These are phyloP conservation scores for Ameiurus melas DNA, from an alignment of 2,113 vertebrate genomes.

Conservation along the genomic window DNA sequence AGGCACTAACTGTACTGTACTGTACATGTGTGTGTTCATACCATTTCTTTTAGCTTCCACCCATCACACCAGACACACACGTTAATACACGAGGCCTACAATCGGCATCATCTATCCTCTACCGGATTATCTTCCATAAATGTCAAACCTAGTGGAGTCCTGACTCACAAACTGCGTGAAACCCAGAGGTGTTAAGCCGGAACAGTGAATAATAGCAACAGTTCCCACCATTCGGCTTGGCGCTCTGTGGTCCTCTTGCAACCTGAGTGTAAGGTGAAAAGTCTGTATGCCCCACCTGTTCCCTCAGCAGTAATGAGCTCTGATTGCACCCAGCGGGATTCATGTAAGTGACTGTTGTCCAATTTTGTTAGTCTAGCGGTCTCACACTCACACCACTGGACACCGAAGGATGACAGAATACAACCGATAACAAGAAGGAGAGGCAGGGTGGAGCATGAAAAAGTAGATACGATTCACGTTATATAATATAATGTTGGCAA, in stretches of 20 bases:
- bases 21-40: constrained; percentile 7
- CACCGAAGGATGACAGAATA: background rate
- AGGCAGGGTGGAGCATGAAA: constrained; percentile 6
- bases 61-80: background rate
- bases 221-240: background rate
- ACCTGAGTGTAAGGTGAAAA: constrained; percentile 1
- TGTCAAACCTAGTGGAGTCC: constrained; percentile 8
- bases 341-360: constrained; percentile 32
- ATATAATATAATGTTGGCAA: background rate
- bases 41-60: background rate
- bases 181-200: constrained; percentile 10
- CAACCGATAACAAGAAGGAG: constrained; percentile 30
- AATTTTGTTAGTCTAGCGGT: constrained; percentile 39
- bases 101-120: background rate
- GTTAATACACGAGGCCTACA: background rate
- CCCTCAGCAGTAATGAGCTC: constrained; percentile 15
- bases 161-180: constrained; percentile 18
- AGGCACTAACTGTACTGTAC: background rate
- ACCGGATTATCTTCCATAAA: background rate
- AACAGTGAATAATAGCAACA: constrained; percentile 19
- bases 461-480: background rate
- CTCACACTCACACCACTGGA: constrained; percentile 1
- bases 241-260: background rate
- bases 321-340: constrained; percentile 40
- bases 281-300: constrained; percentile 17